These are phyloP conservation scores for Homarus gammarus DNA, from an alignment of 2,888 invertebrate species.

Conservation along the genomic window DNA sequence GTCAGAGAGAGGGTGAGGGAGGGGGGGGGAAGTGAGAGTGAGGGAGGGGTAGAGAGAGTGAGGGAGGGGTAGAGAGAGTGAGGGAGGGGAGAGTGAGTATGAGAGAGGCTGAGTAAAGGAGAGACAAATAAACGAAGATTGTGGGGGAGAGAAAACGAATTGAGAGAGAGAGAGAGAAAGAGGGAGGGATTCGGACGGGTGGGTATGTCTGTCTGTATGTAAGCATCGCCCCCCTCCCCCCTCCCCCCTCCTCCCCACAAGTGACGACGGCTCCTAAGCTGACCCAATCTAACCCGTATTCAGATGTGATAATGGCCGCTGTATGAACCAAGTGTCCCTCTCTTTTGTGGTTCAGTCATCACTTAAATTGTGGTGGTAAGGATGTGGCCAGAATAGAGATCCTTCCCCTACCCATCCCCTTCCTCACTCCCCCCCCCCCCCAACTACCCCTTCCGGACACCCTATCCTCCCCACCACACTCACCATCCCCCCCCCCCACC, in stretches of 20 bases:
- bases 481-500: too few species aligned
- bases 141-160: not conserved
- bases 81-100: not conserved
- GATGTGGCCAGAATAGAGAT: not conserved
- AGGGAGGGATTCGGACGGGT: not conserved
- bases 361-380: not conserved
- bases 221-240: too few species aligned
- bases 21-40: not conserved
- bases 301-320: not conserved
- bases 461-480: too few species aligned
- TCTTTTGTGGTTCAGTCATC: not conserved
- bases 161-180: conserved; percentile 22
- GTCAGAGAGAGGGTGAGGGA: not conserved
- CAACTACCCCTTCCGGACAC: not conserved
- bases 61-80: not conserved
- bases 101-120: not conserved
- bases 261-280: not conserved
- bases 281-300: not conserved
- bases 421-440: not conserved
- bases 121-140: not conserved
- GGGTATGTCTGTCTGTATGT: too few species aligned
- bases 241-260: not conserved
- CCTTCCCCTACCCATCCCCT: too few species aligned
- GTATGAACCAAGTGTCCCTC: not conserved
- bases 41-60: not conserved